Base-by-base conservation (phyloP, 2,888 invertebrate species). In the Polymixis lichenea region DNA sequence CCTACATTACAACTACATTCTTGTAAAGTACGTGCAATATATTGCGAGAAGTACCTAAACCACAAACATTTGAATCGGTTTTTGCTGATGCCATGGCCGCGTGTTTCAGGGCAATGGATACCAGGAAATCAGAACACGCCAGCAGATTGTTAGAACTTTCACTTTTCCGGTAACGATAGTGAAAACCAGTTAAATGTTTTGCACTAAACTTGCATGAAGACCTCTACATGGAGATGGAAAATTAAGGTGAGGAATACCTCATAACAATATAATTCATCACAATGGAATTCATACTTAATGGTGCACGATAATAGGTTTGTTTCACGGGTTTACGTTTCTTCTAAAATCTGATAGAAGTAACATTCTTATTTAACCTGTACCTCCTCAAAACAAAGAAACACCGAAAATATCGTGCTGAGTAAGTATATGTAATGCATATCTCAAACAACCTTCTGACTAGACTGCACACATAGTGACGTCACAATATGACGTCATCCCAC, bases 121-220 rank as follows among this genome's bases (percentile, higher is more conserved):
- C 73, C 17, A 75, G 32, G 73, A 15, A 53, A 53, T 11, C 74
- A 75, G 51, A 43, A 75, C 15, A 28, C 15, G 28, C 15, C 19
- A 53, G 53, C 19, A 53, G 53, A 9, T n/a, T n/a, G 49, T 15
- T 19, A 60, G 51, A 22, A 43, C 55, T 72, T 72, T 28, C 58
- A 25, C 58, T 73, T 71, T 69, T 25, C 11, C 25, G 19, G 13
- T 58, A 38, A 25, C 19, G 49, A 58, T 25, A 51, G 6, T n/a
- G 25, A 38, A 38, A n/a, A 25, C 15, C 7, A 2, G 6, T 25
- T 2, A 65, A 38, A 13, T 17, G 4, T 22, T 62, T 62, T 28
- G 11, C 28, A 61, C 46, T n/a, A n/a, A n/a, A n/a, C n/a, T n/a
- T n/a, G n/a, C n/a, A n/a, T n/a, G n/a, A n/a, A n/a, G n/a, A n/a